Evolutionary conservation across 2,113 vertebrate species (phyloP), one percentile per base, ranked within the genome.

Genomic region (Syngnathus scovelli): DNA sequence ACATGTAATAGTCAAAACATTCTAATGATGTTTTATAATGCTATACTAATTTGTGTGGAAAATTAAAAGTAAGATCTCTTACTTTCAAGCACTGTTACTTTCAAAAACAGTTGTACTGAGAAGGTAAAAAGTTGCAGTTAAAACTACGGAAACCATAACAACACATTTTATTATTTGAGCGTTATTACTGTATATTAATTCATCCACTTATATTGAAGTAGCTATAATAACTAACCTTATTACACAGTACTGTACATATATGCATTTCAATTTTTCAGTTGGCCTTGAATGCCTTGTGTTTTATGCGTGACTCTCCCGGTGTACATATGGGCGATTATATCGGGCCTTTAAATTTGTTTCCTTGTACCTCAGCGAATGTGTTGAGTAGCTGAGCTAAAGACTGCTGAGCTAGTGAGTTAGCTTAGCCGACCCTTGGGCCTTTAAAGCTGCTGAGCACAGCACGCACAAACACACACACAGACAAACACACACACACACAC

Each of bases 401-500:
- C 78, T 90, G 89, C 89, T 90, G 89, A 90, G 87, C 84, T 82
- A 85, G 85, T 83, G 85, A 86, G 89, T 90, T 89, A 89, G 86
- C 87, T 83, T 86, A 84, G 85, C 85, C 82, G 82, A 88, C 83
- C 89, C 87, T 86, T 85, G 83, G 87, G 89, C 85, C 86, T 84
- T 84, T 71, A 86, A 87, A 88, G 84, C 84, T 90, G 89, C 89
- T 88, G 87, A 90, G 89, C 85, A 58, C 86, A 89, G 87, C 86
- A 88, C 48, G 38, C 75, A 44, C 75, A 62, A 78, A 69, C 67
- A 74, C 48, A 62, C 68, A 73, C 60, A 66, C 63, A 69, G n/a
- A n/a, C 65, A 61, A 65, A 71, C 69, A 71, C 78, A 77, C 71
- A 38, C 55, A 76, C 66, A 70, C 72, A 76, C 69, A 70, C 36